Conservation (phyloP, 2,797 vertebrate species). For the Melanotaenia parkinsoni region DNA sequence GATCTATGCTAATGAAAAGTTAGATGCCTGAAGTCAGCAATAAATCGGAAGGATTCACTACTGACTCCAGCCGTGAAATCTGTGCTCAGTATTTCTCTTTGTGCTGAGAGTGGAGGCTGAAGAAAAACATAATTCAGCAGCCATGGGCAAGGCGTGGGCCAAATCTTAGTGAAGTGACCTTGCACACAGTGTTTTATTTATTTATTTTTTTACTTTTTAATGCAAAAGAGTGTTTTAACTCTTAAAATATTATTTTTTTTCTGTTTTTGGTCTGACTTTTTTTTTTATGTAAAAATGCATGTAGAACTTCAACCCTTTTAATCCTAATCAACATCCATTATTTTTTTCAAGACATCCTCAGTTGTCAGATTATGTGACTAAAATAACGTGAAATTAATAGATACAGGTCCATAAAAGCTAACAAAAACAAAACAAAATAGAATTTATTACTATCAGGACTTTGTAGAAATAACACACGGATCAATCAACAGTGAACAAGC, state of each 20-base stretch:
- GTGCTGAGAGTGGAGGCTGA: conserved; percentile 4
- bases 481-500: no score
- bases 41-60: conserved; percentile 15
- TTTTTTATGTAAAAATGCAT: neutral
- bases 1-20: conserved; percentile 7
- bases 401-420: no score
- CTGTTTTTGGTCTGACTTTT: neutral
- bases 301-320: neutral
- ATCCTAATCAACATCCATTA: no score
- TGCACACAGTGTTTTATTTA: neutral
- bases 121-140: conserved; percentile 1
- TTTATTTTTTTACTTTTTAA: neutral
- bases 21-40: conserved; percentile 14
- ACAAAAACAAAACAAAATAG: no score
- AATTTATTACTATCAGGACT: no score
- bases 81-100: conserved; percentile 8
- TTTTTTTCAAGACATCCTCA: no score
- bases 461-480: no score
- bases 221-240: neutral
- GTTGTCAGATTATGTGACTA: no score
- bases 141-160: neutral
- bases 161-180: neutral
- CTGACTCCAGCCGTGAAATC: conserved; percentile 22
- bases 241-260: neutral
- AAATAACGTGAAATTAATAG: no score